These are phyloP conservation scores for Sympetrum striolatum DNA, from an alignment of 2,888 invertebrate species.

Conservation along the genomic window DNA sequence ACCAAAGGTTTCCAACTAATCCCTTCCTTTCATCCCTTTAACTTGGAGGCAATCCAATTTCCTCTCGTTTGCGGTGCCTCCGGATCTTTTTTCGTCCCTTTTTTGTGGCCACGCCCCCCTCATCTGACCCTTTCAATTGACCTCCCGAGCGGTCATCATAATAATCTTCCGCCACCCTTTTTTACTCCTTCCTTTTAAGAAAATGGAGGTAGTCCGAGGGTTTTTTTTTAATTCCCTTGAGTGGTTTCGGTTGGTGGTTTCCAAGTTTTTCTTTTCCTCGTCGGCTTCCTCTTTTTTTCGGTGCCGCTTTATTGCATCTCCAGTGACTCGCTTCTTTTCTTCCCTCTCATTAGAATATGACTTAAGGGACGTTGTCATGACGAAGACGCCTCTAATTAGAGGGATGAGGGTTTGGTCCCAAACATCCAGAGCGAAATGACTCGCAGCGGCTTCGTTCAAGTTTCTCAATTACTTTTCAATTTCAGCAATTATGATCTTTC, in stretches of 20 bases:
- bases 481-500: too few species aligned
- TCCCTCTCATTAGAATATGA: not conserved
- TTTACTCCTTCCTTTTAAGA: not conserved
- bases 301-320: not conserved
- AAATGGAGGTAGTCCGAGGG: not conserved
- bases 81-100: not conserved
- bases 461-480: not conserved
- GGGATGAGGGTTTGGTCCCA: not conserved
- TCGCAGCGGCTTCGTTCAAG: not conserved
- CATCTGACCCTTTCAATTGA: not conserved
- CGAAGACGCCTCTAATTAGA: not conserved
- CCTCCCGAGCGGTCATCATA: not conserved
- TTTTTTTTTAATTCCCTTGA: not conserved
- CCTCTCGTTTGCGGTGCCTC: not conserved
- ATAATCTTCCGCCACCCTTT: not conserved
- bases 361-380: not conserved
- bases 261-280: not conserved
- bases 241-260: not conserved
- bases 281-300: not conserved
- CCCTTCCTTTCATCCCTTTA: not conserved
- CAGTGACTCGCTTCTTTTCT: not conserved
- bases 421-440: not conserved
- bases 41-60: not conserved
- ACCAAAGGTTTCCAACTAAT: not conserved
- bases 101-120: not conserved